Percentiles rank a stretch among this genome's conserved stretches.
Conservation (phyloP, 2,797 vertebrate species). For the Melanotaenia nigrans region DNA sequence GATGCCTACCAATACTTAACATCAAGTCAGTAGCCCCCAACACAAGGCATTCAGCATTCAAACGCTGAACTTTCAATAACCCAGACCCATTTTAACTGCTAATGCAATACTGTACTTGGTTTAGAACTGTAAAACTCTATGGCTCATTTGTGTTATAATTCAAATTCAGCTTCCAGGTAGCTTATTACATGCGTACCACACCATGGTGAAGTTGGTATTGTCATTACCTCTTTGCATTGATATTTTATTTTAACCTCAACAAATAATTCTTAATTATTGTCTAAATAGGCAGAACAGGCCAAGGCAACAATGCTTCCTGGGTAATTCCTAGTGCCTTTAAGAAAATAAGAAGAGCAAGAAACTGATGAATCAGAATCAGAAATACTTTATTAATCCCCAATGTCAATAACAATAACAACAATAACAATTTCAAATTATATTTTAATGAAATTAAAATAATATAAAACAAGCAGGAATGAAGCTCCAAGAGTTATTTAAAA, state of each 20-base stretch:
- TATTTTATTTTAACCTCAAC: slow-evolving; percentile 10
- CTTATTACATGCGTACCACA: slow-evolving; percentile 33
- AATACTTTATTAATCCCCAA: too few species aligned
- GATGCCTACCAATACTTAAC: slow-evolving; percentile 22
- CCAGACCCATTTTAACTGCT: not conserved
- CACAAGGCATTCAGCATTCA: slow-evolving; percentile 14
- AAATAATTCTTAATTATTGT: too few species aligned
- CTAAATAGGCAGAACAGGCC: not conserved
- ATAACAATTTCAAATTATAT: not conserved
- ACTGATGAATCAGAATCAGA: not conserved
- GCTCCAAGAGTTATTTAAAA: too few species aligned
- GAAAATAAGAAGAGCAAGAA: not conserved
- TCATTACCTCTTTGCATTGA: slow-evolving; percentile 14
- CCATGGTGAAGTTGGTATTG: slow-evolving; percentile 2
- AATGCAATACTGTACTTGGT: too few species aligned
- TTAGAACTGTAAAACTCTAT: too few species aligned
- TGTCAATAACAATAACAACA: too few species aligned
- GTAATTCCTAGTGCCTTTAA: not conserved
- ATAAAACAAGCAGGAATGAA: too few species aligned
- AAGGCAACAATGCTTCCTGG: not conserved
- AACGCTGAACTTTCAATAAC: slow-evolving; percentile 30
- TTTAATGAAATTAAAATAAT: not conserved
- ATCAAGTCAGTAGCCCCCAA: slow-evolving; percentile 26
- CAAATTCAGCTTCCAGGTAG: slow-evolving; percentile 35
- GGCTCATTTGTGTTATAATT: slow-evolving; percentile 22